Base-by-base conservation (phyloP, 1,140 invertebrate genomes). In the Drosophila neocordata region DNA sequence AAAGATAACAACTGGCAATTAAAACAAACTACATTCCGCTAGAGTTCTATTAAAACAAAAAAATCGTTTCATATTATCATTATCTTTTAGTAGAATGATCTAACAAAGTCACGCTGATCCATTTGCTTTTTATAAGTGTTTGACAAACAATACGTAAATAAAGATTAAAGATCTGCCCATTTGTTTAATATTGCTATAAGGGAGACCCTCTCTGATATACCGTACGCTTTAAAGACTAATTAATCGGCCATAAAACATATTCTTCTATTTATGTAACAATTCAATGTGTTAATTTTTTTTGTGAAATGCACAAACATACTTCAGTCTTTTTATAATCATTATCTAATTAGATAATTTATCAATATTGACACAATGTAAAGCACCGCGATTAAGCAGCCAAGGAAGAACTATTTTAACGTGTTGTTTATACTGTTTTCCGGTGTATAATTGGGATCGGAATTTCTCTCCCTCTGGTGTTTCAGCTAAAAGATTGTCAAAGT, bases 381-480 rank as follows among this genome's bases (percentile, higher is more conserved):
- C 68, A 5, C 80, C 80, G 1, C 74, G 73, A 70, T 80, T 73
- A 1, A 68, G 57, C 6, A 84, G 53, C 76, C 76, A 85, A n/a
- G 79, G 73, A 15, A 82, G 27, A 0, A 82, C 48, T 1, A 61
- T 52, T 57, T 75, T 38, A n/a, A 70, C 57, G 22, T 77, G 73
- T 35, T 73, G 69, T 12, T 66, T 69, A 70, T 69, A 80, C 5
- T 71, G 51, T 1, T 68, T n/a, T 60, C 71, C 74, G 11, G 55
- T 35, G 63, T 59, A 75, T 22, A 78, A 34, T 27, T 53, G 31
- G 13, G 11, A 62, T 41, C 77, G 72, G 27, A 78, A 80, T 2
- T 73, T 58, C 4, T 44, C 52, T 8, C 35, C 69, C 11, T 55
- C 67, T 37, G 67, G 63, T 7, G 57, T 38, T 1, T 70, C 73